These are phyloP conservation scores for Triplophysa siluroides DNA, from an alignment of 2,113 vertebrate genomes.

Conservation along the genomic window DNA sequence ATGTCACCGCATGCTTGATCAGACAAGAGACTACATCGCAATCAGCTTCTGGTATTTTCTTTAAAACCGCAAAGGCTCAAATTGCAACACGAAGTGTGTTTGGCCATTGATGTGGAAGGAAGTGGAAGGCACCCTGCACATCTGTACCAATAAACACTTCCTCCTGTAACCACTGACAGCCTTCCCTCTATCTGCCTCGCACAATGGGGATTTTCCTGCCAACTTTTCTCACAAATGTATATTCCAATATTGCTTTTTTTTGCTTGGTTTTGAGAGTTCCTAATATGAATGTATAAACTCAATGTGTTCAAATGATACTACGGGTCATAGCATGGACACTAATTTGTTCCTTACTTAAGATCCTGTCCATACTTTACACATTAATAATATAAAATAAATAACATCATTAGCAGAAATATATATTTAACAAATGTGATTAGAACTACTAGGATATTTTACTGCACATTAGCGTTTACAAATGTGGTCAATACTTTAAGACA, in stretches of 20 bases:
- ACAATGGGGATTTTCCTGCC: constrained; percentile 46
- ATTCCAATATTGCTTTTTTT: neutral
- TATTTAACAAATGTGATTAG: neutral
- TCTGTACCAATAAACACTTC: constrained; percentile 56
- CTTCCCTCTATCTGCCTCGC: constrained; percentile 7
- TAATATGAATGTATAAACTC: neutral
- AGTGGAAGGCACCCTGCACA: constrained; percentile 42
- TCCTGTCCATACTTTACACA: neutral
- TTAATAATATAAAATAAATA: neutral
- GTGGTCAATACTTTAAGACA: neutral
- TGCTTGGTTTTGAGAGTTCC: neutral
- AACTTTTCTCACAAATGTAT: constrained; percentile 41
- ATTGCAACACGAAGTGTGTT: neutral
- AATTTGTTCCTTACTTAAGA: neutral
- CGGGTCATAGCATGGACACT: neutral
- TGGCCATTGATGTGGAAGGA: constrained; percentile 43
- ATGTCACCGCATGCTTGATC: neutral
- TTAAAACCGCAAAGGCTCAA: neutral
- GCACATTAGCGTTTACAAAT: neutral
- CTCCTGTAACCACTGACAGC: constrained; percentile 22
- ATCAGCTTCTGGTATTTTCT: neutral
- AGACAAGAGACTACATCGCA: neutral
- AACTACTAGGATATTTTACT: no score
- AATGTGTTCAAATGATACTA: neutral
- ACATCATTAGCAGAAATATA: neutral